Evolutionary conservation across 2,797 vertebrate genomes (phyloP).

Genomic region (Falco berigora): DNA sequence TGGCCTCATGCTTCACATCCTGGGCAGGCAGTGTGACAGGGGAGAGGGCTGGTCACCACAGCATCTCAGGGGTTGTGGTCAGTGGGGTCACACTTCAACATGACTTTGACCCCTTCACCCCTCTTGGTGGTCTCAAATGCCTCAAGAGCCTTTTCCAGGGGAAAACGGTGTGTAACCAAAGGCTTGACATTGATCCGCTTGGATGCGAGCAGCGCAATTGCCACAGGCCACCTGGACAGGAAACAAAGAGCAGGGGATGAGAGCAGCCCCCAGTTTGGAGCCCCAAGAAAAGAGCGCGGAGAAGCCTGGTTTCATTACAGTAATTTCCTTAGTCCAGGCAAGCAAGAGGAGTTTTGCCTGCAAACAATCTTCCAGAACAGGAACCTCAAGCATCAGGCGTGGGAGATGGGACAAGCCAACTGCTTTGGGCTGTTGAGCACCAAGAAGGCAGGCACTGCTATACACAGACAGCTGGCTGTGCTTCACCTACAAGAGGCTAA

Average conservation of each 20-base stretch:
- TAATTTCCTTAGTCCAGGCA: neutral
- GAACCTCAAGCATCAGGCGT: neutral
- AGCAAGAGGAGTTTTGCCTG: neutral
- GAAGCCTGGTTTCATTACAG: neutral
- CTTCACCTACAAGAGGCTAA: neutral
- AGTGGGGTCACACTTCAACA: slow-evolving; percentile 91
- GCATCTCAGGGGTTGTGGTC: slow-evolving; percentile 82
- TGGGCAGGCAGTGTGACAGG: neutral
- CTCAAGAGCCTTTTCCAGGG: slow-evolving; percentile 87
- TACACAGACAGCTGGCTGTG: neutral
- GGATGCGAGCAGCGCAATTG: slow-evolving; percentile 88
- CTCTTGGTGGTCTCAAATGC: slow-evolving; percentile 90
- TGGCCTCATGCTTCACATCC: neutral
- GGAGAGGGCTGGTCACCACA: neutral
- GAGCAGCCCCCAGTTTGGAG: neutral
- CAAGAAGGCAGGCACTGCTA: neutral
- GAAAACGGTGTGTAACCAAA: slow-evolving; percentile 92
- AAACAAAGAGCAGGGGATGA: neutral
- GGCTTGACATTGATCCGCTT: slow-evolving; percentile 88
- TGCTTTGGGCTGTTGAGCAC: neutral
- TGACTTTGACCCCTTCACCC: slow-evolving; percentile 90
- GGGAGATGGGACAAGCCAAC: neutral
- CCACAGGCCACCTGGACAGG: slow-evolving; percentile 89
- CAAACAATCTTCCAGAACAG: neutral
- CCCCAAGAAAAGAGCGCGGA: neutral